A percentile compares a stretch with the other conserved stretches of the same genome.
These are phyloP conservation scores for Homarus americanus DNA, from an alignment of 1,140 invertebrate species.

Conservation along the genomic window DNA sequence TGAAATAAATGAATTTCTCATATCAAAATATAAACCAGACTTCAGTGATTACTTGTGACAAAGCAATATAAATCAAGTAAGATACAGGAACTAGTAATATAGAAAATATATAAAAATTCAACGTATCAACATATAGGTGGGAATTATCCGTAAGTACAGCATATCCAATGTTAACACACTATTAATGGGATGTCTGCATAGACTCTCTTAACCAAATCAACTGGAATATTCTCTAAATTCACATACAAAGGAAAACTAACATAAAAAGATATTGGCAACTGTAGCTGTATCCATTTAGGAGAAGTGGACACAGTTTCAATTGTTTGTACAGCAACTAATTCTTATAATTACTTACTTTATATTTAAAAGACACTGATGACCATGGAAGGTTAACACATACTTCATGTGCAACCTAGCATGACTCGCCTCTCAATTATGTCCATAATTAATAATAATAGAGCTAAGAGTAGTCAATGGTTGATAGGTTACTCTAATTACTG, in stretches of 20 bases:
- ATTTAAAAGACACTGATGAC: not conserved
- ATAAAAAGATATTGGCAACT: slow-evolving; percentile 39
- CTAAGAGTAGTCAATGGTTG: not conserved
- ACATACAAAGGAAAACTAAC: not conserved
- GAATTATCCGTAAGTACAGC: not conserved
- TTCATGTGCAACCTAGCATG: no score
- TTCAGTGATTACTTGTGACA: not conserved
- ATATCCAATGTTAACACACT: not conserved
- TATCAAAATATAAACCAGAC: not conserved
- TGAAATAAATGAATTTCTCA: no score
- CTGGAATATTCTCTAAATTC: not conserved
- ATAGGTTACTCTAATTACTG: not conserved
- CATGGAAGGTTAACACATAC: not conserved
- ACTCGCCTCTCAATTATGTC: not conserved
- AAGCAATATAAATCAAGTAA: slow-evolving; percentile 10
- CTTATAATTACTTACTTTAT: not conserved
- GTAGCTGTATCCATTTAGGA: not conserved
- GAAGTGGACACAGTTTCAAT: not conserved
- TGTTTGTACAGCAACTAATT: not conserved
- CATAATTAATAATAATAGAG: slow-evolving; percentile 1
- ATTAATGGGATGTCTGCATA: not conserved
- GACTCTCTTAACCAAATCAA: slow-evolving; percentile 11
- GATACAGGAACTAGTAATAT: not conserved
- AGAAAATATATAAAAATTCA: slow-evolving; percentile 16
- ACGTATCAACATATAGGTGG: no score